Percentiles rank a stretch among this genome's conserved stretches.
Evolutionary conservation across 2,888 invertebrate species (phyloP).

Genomic region (Tipula lateralis): DNA sequence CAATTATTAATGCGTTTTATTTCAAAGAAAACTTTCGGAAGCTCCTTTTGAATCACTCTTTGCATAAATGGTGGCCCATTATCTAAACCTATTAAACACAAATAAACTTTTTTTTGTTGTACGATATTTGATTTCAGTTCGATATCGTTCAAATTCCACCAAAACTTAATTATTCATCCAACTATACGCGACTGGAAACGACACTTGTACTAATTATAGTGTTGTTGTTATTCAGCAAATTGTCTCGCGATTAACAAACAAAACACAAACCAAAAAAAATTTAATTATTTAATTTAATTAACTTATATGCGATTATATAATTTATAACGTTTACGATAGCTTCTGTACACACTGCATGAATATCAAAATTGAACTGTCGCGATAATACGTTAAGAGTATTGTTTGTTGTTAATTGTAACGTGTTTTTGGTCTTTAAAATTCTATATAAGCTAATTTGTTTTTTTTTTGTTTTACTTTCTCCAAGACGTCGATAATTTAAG

Average conservation of each 20-base stretch:
- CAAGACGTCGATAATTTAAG: not conserved
- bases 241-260: not conserved
- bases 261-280: not conserved
- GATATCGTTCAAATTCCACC: too few relatives aligned
- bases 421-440: not conserved
- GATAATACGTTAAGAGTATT: not conserved
- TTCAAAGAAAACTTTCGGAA: too few relatives aligned
- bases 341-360: not conserved
- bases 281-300: not conserved
- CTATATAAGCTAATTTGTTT: not conserved
- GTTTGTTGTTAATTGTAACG: not conserved
- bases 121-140: too few relatives aligned
- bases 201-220: not conserved
- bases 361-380: not conserved
- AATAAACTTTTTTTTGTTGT: too few relatives aligned
- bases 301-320: not conserved
- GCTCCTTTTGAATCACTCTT: too few relatives aligned
- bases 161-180: too few relatives aligned
- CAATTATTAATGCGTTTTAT: too few relatives aligned
- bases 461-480: not conserved
- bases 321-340: not conserved
- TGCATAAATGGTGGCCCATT: too few relatives aligned
- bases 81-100: too few relatives aligned
- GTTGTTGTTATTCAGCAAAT: not conserved
- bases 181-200: too few relatives aligned